Conservation (phyloP, 2,888 invertebrate genomes). For the Cheilosia impressa region DNA sequence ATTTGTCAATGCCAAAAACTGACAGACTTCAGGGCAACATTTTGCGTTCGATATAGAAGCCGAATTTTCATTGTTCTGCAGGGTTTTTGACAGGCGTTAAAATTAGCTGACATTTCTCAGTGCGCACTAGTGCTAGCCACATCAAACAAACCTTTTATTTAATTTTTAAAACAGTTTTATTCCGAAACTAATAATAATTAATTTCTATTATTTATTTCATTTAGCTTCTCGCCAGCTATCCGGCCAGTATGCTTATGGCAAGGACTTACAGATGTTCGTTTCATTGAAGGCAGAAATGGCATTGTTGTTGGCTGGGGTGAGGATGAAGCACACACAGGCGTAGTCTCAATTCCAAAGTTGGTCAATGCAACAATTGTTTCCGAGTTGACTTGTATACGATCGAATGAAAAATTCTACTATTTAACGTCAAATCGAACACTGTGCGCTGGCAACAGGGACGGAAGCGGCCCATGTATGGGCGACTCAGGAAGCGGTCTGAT, state of each 20-base stretch:
- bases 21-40: too few species aligned
- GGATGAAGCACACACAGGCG: slow-evolving; percentile 80
- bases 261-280: slow-evolving; percentile 78
- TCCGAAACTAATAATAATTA: too few species aligned
- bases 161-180: too few species aligned
- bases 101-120: too few species aligned
- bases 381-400: slow-evolving; percentile 84
- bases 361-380: slow-evolving; percentile 84
- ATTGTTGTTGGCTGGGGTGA: slow-evolving; percentile 85
- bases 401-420: slow-evolving; percentile 79
- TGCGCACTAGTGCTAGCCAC: too few species aligned
- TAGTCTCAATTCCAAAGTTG: slow-evolving; percentile 82
- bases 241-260: slow-evolving; percentile 81
- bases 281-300: slow-evolving; percentile 83
- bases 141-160: too few species aligned
- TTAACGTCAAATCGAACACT: slow-evolving; percentile 79
- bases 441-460: slow-evolving; percentile 81
- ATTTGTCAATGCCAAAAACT: too few species aligned
- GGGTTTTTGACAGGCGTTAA: too few species aligned
- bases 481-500: slow-evolving; percentile 88
- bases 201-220: slow-evolving; percentile 15
- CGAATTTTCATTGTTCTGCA: too few species aligned
- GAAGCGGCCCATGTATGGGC: slow-evolving; percentile 81
- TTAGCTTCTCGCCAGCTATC: slow-evolving; percentile 77
- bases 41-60: too few species aligned